Percentiles rank a stretch among this genome's conserved stretches.
These are phyloP conservation scores for Anas platyrhynchos DNA, from an alignment of 2,113 vertebrate species.

Conservation along the genomic window DNA sequence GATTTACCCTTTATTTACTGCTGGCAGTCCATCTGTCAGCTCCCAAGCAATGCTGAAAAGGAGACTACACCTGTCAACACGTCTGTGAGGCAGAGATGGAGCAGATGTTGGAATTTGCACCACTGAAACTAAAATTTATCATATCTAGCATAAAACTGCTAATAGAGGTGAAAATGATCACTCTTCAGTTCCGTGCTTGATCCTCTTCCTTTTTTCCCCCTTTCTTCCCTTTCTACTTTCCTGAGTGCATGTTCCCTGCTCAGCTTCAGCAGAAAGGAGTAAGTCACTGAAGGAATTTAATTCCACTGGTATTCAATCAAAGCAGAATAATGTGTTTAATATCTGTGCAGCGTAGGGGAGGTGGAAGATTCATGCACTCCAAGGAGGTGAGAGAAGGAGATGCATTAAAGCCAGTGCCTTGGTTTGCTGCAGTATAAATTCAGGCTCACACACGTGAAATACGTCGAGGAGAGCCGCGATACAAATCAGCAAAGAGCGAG, in stretches of 20 bases:
- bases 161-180: constrained; percentile 50
- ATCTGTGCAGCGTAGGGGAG: constrained; percentile 55
- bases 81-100: constrained; percentile 76
- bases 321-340: constrained; percentile 79
- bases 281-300: constrained; percentile 42
- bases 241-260: background rate
- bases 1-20: constrained; percentile 68
- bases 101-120: constrained; percentile 81
- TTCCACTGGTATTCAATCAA: constrained; percentile 66
- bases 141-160: constrained; percentile 50
- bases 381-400: constrained; percentile 29
- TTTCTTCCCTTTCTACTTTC: background rate
- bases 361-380: constrained; percentile 61
- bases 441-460: background rate
- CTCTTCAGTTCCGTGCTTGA: background rate
- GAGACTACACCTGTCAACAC: constrained; percentile 77
- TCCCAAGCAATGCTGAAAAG: constrained; percentile 46
- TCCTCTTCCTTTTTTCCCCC: background rate
- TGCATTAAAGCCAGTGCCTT: constrained; percentile 34
- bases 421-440: background rate
- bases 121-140: constrained; percentile 69
- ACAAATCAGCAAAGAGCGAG: constrained; percentile 22
- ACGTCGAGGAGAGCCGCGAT: background rate
- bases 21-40: constrained; percentile 71
- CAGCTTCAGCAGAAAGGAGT: background rate